Evolutionary conservation across 2,888 invertebrate species (phyloP).

Genomic region (Salpingus planirostris): DNA sequence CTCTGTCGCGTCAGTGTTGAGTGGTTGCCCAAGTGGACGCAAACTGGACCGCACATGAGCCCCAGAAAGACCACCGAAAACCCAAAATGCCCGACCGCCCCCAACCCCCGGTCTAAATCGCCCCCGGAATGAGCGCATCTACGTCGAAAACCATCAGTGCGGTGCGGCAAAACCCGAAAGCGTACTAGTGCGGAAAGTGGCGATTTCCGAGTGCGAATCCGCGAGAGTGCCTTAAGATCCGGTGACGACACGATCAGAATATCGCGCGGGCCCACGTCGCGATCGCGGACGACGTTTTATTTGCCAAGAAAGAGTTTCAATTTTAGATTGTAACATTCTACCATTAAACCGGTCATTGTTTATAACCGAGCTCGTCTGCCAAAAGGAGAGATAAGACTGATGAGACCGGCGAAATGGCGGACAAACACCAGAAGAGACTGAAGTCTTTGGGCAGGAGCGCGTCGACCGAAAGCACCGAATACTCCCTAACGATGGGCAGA

Average conservation of each 20-base stretch:
- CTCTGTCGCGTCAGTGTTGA: slow-evolving; percentile 37
- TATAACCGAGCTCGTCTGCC: slow-evolving; percentile 6
- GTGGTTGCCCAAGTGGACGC: slow-evolving; percentile 31
- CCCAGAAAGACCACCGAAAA: slow-evolving; percentile 9
- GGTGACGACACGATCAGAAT: slow-evolving; percentile 12
- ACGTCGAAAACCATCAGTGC: slow-evolving; percentile 4
- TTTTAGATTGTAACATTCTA: slow-evolving; percentile 23
- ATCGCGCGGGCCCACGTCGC: slow-evolving; percentile 18
- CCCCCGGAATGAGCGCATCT: slow-evolving; percentile 3
- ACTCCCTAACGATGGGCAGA: slow-evolving; percentile 46
- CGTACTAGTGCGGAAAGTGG: too few species aligned
- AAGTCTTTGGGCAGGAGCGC: slow-evolving; percentile 37
- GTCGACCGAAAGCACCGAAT: slow-evolving; percentile 42
- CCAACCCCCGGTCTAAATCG: slow-evolving; percentile 1
- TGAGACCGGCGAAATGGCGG: slow-evolving; percentile 31
- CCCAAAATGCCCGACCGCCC: slow-evolving; percentile 8
- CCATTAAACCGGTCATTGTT: slow-evolving; percentile 19
- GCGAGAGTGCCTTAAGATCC: too few species aligned
- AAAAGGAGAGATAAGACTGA: too few species aligned
- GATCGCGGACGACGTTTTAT: slow-evolving; percentile 19
- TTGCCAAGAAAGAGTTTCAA: slow-evolving; percentile 20
- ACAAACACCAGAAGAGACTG: slow-evolving; percentile 24
- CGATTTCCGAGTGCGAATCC: too few species aligned
- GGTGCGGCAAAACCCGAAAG: too few species aligned
- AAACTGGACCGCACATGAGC: slow-evolving; percentile 21